Percentiles rank a stretch among this genome's conserved stretches.
Evolutionary conservation across 2,113 vertebrate genomes (phyloP).

Genomic region (Oplegnathus fasciatus): DNA sequence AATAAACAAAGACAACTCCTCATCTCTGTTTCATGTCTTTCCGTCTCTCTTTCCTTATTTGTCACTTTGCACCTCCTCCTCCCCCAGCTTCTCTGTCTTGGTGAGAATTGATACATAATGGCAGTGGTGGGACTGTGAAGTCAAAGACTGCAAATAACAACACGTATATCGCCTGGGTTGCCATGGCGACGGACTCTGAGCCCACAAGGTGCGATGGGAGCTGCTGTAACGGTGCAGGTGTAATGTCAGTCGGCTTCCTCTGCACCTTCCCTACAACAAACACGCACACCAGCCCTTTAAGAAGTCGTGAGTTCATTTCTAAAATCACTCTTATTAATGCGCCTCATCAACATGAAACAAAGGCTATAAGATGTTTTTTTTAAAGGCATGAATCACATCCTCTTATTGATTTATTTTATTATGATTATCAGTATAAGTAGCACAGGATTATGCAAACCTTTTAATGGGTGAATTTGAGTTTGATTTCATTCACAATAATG

Average conservation of each 20-base stretch:
- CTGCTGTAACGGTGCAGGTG: slow-evolving; percentile 42
- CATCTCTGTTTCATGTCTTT: background rate
- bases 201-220: slow-evolving; percentile 56
- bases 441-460: too few species aligned
- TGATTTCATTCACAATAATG: too few species aligned
- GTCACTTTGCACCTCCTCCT: slow-evolving; percentile 27
- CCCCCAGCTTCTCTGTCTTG: slow-evolving; percentile 6
- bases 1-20: background rate
- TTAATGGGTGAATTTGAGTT: too few species aligned
- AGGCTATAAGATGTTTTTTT: too few species aligned
- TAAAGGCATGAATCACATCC: too few species aligned
- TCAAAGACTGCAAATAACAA: slow-evolving; percentile 62
- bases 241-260: slow-evolving; percentile 28
- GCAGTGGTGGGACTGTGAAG: slow-evolving; percentile 55
- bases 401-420: too few species aligned
- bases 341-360: background rate
- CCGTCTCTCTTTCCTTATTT: slow-evolving; percentile 14
- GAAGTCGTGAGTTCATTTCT: background rate
- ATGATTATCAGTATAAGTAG: too few species aligned
- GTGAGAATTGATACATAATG: slow-evolving; percentile 52
- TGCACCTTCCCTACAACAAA: background rate
- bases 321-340: too few species aligned
- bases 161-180: slow-evolving; percentile 39
- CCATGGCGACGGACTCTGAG: slow-evolving; percentile 54
- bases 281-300: background rate